Conservation (phyloP, 1,140 invertebrate genomes). For the Brachionus asplanchnoidis region DNA sequence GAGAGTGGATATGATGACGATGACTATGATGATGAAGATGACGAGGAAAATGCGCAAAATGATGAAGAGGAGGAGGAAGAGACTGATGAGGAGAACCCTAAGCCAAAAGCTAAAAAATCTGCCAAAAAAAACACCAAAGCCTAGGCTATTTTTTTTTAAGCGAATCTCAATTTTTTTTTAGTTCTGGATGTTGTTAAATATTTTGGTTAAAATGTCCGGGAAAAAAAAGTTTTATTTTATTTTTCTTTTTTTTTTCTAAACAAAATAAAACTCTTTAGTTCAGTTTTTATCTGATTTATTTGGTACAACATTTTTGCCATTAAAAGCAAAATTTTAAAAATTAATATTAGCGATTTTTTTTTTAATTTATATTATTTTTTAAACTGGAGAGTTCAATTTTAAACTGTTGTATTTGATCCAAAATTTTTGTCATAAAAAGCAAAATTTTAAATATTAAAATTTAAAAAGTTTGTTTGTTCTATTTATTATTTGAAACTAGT, state of each 20-base stretch:
- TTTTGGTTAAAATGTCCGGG: not conserved
- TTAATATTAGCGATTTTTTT: too few species aligned
- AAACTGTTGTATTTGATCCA: too few species aligned
- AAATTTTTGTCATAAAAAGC: too few species aligned
- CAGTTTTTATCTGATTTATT: not conserved
- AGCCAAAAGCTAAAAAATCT: not conserved
- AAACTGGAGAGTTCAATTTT: too few species aligned
- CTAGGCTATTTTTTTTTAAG: not conserved
- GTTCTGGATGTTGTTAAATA: slow-evolving; percentile 12
- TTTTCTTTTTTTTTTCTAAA: not conserved
- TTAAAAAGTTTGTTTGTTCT: too few species aligned
- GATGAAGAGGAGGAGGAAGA: slow-evolving; percentile 43
- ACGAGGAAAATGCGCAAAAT: slow-evolving; percentile 41
- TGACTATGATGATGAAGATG: slow-evolving; percentile 49
- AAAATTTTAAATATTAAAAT: too few species aligned
- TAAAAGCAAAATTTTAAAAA: not conserved
- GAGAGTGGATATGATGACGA: slow-evolving; percentile 47
- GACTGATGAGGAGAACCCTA: slow-evolving; percentile 20
- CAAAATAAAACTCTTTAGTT: not conserved
- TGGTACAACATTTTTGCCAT: not conserved
- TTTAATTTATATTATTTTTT: too few species aligned
- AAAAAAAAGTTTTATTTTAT: not conserved
- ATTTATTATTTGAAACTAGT: too few species aligned
- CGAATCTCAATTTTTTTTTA: not conserved
- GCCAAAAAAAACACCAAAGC: not conserved